These are phyloP conservation scores for Metalampra italica DNA, from an alignment of 2,888 invertebrate genomes.

Conservation along the genomic window DNA sequence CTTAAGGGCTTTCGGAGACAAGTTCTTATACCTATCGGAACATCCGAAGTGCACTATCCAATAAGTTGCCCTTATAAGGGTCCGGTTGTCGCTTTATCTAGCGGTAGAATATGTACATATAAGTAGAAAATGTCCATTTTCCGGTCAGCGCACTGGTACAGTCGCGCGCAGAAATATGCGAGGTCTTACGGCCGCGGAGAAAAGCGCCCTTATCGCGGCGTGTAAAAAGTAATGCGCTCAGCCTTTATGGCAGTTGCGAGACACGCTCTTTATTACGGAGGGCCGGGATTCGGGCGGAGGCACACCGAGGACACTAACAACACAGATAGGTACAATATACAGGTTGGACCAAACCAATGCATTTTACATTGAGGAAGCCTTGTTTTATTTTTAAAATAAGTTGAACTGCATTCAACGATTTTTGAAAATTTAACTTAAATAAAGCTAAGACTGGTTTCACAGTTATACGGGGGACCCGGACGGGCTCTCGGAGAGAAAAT, in stretches of 20 bases:
- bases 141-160: conserved; percentile 45
- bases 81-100: not conserved
- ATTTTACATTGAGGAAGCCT: no score
- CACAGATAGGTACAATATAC: no score
- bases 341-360: no score
- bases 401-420: no score
- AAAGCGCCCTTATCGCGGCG: conserved; percentile 67
- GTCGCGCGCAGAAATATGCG: conserved; percentile 45
- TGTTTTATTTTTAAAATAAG: no score
- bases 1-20: not conserved
- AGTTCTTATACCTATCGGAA: not conserved
- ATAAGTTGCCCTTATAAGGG: not conserved
- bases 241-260: conserved; percentile 77
- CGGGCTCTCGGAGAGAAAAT: no score
- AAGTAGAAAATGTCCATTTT: conserved; percentile 42
- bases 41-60: not conserved
- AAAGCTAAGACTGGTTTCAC: no score
- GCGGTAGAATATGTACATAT: not conserved
- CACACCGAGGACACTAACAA: conserved; percentile 19
- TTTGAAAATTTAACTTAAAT: no score
- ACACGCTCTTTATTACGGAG: conserved; percentile 74
- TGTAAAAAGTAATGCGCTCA: conserved; percentile 76
- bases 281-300: conserved; percentile 34
- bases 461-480: no score
- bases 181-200: conserved; percentile 6